phyloP scores from a whole-genome alignment of 2,797 vertebrate species.

The Gymnopithys bicolor region DNA sequence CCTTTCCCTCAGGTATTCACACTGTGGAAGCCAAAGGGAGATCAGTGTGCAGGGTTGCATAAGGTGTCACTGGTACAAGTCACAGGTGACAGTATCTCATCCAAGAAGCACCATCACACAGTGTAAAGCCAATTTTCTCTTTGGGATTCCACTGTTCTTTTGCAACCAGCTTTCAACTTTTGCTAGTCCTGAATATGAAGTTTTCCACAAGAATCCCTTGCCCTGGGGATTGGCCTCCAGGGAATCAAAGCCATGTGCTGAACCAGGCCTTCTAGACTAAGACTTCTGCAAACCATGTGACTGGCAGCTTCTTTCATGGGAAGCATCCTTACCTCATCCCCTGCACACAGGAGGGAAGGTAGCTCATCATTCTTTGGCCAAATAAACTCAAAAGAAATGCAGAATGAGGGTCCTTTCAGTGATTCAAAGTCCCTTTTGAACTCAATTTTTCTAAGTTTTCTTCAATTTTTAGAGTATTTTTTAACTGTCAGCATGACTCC shows the following conservation, averaged over 20 bases:
- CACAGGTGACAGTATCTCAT: background rate
- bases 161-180: background rate
- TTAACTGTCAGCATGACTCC: background rate
- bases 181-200: background rate
- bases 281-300: accelerated
- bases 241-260: background rate
- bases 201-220: background rate
- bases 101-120: background rate
- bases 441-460: background rate
- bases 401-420: background rate
- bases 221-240: background rate
- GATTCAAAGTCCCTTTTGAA: background rate
- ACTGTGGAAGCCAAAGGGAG: background rate
- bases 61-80: background rate
- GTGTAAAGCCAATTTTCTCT: background rate
- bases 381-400: background rate
- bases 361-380: background rate
- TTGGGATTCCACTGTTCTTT: background rate
- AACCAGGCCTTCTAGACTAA: background rate
- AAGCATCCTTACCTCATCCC: background rate
- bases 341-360: background rate
- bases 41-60: background rate
- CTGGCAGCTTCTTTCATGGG: background rate
- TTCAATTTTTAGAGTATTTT: background rate
- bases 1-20: background rate